These are phyloP conservation scores for Babylonia areolata DNA, from an alignment of 1,140 invertebrate genomes.

Conservation along the genomic window DNA sequence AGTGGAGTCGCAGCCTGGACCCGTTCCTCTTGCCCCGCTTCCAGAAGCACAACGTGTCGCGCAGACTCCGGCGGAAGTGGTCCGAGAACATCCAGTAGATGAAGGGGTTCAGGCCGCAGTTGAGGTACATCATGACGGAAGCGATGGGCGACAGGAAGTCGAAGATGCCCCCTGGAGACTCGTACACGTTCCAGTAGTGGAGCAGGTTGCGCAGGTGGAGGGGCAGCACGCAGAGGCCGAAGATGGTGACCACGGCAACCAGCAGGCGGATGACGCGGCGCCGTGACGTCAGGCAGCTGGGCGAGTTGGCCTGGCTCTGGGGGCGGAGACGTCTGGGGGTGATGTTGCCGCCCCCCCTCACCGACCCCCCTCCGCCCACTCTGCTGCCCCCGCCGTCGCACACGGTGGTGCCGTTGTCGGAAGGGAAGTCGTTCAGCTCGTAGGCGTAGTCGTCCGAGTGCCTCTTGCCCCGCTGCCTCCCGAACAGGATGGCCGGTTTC, in stretches of 20 bases:
- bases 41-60: conserved; percentile 51
- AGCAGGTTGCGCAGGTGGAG: conserved; percentile 90
- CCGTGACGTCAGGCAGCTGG: conserved; percentile 67
- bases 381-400: not conserved
- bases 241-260: conserved; percentile 87
- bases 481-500: not conserved
- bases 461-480: not conserved
- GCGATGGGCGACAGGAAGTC: conserved; percentile 88
- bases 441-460: not conserved
- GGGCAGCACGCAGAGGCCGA: conserved; percentile 89
- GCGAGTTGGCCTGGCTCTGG: conserved; percentile 38
- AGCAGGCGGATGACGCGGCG: conserved; percentile 82
- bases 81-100: conserved; percentile 90
- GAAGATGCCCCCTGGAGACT: conserved; percentile 80
- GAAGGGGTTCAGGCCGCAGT: conserved; percentile 89
- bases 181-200: conserved; percentile 76
- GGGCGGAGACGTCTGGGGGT: conserved; percentile 19
- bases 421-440: conserved; percentile 3
- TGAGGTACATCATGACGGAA: conserved; percentile 88
- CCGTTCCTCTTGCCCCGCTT: not conserved
- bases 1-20: not conserved
- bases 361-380: not conserved
- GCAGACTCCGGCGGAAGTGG: conserved; percentile 76
- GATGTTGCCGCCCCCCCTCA: not conserved
- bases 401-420: not conserved